phyloP scores from a whole-genome alignment of 2,113 vertebrate species.

The Pseudonaja textilis region DNA sequence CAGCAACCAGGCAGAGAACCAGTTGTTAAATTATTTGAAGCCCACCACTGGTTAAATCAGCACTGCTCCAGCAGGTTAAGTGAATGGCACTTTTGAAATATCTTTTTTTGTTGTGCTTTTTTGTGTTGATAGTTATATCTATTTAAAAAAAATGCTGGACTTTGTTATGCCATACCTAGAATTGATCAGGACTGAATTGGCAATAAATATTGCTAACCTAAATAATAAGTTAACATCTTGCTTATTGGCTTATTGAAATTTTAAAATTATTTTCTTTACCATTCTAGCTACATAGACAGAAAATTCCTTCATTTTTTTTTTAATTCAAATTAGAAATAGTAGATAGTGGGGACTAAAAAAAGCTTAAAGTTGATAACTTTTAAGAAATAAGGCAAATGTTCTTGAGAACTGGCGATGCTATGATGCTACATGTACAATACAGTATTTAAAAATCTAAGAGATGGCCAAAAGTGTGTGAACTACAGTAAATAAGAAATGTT shows the following conservation, averaged over 20 bases:
- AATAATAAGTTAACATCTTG: neutral
- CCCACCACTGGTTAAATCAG: neutral
- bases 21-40: too few species aligned
- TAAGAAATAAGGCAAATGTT: conserved; percentile 36
- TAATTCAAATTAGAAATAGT: conserved; percentile 51
- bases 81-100: neutral
- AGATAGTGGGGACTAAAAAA: conserved; percentile 61
- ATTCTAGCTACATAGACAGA: conserved; percentile 34
- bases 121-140: neutral
- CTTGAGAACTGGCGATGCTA: conserved; percentile 46
- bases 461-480: conserved; percentile 30
- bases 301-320: conserved; percentile 29
- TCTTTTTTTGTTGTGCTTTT: neutral
- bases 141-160: neutral
- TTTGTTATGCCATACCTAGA: neutral
- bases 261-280: conserved; percentile 48
- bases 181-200: neutral
- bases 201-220: neutral
- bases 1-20: too few species aligned
- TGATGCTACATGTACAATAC: conserved; percentile 51
- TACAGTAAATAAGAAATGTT: conserved; percentile 40
- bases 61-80: neutral
- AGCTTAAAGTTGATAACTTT: conserved; percentile 55
- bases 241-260: neutral
- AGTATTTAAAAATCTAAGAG: conserved; percentile 39